Evolutionary conservation across 1,140 invertebrate species (phyloP).

Genomic region (Eumeta japonica): DNA sequence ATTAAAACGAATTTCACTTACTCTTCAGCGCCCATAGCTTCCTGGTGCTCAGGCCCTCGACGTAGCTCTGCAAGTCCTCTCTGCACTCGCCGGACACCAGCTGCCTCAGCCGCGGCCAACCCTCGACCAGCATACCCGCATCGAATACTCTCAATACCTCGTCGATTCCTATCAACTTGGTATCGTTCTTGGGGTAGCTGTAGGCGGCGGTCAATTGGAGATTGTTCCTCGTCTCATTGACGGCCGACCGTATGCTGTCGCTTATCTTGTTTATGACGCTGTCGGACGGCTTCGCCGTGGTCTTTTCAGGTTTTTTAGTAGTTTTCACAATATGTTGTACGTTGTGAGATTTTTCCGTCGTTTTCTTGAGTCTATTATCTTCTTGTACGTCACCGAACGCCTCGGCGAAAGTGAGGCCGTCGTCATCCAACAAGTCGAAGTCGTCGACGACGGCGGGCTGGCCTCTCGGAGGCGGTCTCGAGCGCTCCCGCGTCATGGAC

Average conservation of each 20-base stretch:
- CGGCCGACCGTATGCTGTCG: constrained; percentile 30
- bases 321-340: constrained; percentile 45
- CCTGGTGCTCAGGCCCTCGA: constrained; percentile 61
- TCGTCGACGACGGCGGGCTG: constrained; percentile 25
- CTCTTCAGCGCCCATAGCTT: constrained; percentile 74
- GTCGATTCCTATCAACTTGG: constrained; percentile 48
- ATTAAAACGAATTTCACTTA: constrained; percentile 45
- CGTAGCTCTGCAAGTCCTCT: constrained; percentile 63
- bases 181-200: constrained; percentile 12
- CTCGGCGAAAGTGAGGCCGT: constrained; percentile 40
- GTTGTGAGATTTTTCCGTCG: constrained; percentile 42
- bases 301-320: constrained; percentile 27
- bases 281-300: constrained; percentile 28
- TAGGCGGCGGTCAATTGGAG: background rate
- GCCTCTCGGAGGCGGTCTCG: constrained; percentile 16
- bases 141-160: constrained; percentile 58
- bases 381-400: constrained; percentile 23
- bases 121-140: constrained; percentile 45
- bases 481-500: constrained; percentile 20
- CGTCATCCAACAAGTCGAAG: constrained; percentile 44
- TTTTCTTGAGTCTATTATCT: constrained; percentile 21
- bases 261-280: constrained; percentile 23
- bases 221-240: constrained; percentile 27
- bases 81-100: constrained; percentile 50
- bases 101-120: constrained; percentile 45